Conservation (phyloP, 2,888 invertebrate species). For the Bhutanitis thaidina region DNA sequence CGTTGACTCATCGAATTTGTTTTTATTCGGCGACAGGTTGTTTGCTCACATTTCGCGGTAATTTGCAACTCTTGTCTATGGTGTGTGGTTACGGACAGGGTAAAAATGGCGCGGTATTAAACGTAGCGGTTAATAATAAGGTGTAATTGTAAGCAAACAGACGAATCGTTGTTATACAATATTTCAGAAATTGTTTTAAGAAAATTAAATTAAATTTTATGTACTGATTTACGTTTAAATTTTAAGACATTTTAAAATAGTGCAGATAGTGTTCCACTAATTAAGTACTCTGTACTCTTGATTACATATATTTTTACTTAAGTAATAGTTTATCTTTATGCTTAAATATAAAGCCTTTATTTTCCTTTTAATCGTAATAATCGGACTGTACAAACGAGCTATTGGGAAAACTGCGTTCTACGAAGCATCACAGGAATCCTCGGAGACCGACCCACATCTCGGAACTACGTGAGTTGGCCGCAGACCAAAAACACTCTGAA, state of each 20-base stretch:
- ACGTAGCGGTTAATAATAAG: constrained; percentile 10
- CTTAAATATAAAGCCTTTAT: no score
- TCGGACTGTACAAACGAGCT: background rate
- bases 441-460: constrained; percentile 25
- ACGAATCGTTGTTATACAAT: background rate
- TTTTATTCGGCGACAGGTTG: constrained; percentile 56
- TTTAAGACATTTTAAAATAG: no score
- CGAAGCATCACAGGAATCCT: constrained; percentile 18
- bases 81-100: constrained; percentile 47
- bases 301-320: no score
- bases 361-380: background rate
- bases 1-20: constrained; percentile 56
- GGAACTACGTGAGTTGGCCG: constrained; percentile 38
- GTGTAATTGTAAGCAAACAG: constrained; percentile 2
- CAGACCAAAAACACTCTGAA: constrained; percentile 35
- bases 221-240: no score
- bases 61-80: constrained; percentile 35
- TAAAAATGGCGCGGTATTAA: constrained; percentile 27
- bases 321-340: no score
- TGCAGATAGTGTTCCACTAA: no score
- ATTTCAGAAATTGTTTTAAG: background rate
- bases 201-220: background rate
- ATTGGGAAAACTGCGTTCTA: constrained; percentile 7
- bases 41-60: constrained; percentile 53
- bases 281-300: no score